Evolutionary conservation across 2,113 vertebrate species (phyloP).

Genomic region (Oreochromis niloticus): DNA sequence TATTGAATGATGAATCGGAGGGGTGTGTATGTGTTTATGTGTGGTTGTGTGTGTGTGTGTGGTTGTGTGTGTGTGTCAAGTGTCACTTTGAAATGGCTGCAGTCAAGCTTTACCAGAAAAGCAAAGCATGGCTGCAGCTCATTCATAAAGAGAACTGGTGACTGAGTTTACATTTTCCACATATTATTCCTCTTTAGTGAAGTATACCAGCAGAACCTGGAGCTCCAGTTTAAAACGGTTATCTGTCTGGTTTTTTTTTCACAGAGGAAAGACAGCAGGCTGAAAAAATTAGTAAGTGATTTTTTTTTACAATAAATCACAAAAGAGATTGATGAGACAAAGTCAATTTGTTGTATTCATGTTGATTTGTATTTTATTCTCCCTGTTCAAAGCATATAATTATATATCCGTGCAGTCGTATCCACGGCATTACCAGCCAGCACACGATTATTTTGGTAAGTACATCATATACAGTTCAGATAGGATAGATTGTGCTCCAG

Average conservation of each 20-base stretch:
- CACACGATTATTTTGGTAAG: conserved; percentile 35
- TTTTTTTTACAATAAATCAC: neutral
- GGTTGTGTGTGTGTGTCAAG: too few relatives aligned
- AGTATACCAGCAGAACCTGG: neutral
- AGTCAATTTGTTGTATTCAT: neutral
- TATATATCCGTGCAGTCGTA: rapidly evolving
- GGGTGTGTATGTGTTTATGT: too few relatives aligned
- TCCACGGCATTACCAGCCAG: neutral
- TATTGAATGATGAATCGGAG: too few relatives aligned
- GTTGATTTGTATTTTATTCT: neutral
- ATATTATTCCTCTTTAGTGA: neutral
- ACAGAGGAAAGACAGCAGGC: conserved; percentile 54
- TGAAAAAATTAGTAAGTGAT: conserved; percentile 5
- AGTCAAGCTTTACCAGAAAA: neutral
- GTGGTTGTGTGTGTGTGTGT: too few relatives aligned
- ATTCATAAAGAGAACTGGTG: neutral
- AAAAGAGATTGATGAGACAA: neutral
- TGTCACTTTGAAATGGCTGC: neutral
- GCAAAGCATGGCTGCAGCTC: neutral
- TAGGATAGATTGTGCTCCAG: neutral
- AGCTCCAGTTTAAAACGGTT: neutral
- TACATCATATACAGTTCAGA: neutral
- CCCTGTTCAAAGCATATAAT: neutral
- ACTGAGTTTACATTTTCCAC: neutral
- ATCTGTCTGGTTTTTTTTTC: neutral